Percentiles rank a stretch among this genome's conserved stretches.
phyloP scores from a whole-genome alignment of 2,888 invertebrate genomes.

The Tiliacea aurago region DNA sequence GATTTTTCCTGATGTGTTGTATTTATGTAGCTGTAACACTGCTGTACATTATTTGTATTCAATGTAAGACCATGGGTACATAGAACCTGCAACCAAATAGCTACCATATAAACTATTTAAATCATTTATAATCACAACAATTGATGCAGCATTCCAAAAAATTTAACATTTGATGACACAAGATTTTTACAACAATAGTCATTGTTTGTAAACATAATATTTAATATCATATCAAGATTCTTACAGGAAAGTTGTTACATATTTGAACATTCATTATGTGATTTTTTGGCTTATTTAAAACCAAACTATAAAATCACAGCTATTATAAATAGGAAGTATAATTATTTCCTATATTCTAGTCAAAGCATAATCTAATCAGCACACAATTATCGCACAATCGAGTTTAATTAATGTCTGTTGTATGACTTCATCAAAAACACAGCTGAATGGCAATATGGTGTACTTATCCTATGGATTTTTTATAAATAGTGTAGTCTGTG shows the following conservation, averaged over 20 bases:
- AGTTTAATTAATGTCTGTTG: slow-evolving; percentile 33
- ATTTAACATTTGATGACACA: neutral
- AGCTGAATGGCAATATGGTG: neutral
- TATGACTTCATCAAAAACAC: slow-evolving; percentile 34
- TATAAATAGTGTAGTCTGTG: neutral
- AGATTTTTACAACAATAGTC: slow-evolving; percentile 5
- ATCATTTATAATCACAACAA: neutral
- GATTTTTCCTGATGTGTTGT: slow-evolving; percentile 30
- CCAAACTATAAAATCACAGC: neutral
- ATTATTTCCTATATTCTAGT: neutral
- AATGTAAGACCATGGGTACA: neutral
- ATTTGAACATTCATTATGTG: neutral
- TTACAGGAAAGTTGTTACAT: neutral
- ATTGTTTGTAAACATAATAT: slow-evolving; percentile 2
- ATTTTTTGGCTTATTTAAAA: neutral
- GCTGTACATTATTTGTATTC: slow-evolving; percentile 2
- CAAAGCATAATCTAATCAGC: slow-evolving; percentile 28
- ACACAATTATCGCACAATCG: slow-evolving; percentile 1
- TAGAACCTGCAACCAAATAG: neutral
- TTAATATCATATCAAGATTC: neutral
- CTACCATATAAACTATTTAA: neutral
- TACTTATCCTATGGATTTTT: neutral
- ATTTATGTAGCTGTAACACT: slow-evolving; percentile 18
- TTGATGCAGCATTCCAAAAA: neutral
- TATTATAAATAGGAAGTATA: slow-evolving; percentile 5